Base-by-base conservation (phyloP, 1,140 invertebrate species). In the Meloidogyne floridensis region DNA sequence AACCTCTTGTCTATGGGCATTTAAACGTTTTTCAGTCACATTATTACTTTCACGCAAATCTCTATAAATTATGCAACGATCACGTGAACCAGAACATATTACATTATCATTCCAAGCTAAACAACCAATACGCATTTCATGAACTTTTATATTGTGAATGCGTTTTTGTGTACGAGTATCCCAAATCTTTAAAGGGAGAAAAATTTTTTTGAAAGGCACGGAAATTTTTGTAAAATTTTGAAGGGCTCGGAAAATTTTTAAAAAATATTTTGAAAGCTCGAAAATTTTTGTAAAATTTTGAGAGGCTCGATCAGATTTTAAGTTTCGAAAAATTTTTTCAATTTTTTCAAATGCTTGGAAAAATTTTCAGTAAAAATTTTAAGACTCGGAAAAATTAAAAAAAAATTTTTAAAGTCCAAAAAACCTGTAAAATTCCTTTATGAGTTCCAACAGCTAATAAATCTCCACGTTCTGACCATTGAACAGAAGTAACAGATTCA, bases 41-140 rank as follows among this genome's bases (percentile, higher is more conserved):
- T 94, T 32, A 32, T 32, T 93, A 6, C 96, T 94, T 69, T 94
- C 94, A 72, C 98, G 93, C 0, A 97, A 95, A 91, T 99, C 98
- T 80, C 97, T 92, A 90, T 98, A 96, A 59, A 97, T 92, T 83
- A 99, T 99, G 86, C 95, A 92, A 83, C 97, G 92, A 90, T 99
- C 97, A 84, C 97, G 91, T 84, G 95, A 97, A 0, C 98, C 98
- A 0, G 96, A 98, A 72, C 95, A 98, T 9, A 99, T 91, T 69
- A 98, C 93, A 90, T 99, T 97, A 18, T 69, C 95, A 91, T 98
- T 99, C 97, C 97, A 99, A 0, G 97, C 96, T 59, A 99, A 90
- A 1, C 97, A 97, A 7, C 92, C 92, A 79, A 93, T 92, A 85
- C 93, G 92, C 0, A 96, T 96, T 75, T 94, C 94, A 90, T 99